phyloP scores from a whole-genome alignment of 2,888 invertebrate genomes.

The Cerastis rubricosa region DNA sequence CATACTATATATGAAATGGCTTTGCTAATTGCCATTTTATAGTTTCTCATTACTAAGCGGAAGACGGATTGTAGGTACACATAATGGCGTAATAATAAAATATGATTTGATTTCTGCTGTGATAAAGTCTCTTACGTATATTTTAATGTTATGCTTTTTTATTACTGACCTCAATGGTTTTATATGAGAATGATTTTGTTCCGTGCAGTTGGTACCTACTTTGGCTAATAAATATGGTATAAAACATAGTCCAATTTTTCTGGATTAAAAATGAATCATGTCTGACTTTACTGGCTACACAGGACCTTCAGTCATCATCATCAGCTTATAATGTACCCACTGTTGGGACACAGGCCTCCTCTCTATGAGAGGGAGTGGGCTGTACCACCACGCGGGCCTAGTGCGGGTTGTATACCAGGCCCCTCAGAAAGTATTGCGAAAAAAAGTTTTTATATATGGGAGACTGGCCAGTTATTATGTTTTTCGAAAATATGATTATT shows the following conservation, averaged over 20 bases:
- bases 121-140: conserved; percentile 24
- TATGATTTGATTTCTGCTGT: conserved; percentile 54
- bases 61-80: conserved; percentile 71
- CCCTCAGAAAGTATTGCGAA: too few relatives aligned
- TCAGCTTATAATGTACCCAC: too few relatives aligned
- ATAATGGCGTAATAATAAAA: conserved; percentile 58
- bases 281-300: too few relatives aligned
- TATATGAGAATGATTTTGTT: conserved; percentile 28
- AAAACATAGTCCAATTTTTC: background rate
- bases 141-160: conserved; percentile 47
- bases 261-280: background rate
- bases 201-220: background rate
- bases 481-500: too few relatives aligned
- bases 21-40: conserved; percentile 75
- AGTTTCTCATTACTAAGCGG: conserved; percentile 73
- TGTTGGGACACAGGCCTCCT: too few relatives aligned
- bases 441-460: too few relatives aligned
- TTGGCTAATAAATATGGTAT: background rate
- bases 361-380: too few relatives aligned
- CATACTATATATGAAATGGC: conserved; percentile 70
- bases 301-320: too few relatives aligned
- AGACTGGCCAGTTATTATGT: too few relatives aligned
- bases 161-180: conserved; percentile 43
- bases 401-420: too few relatives aligned
- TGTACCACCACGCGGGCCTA: too few relatives aligned